These are phyloP conservation scores for Drosophila saltans DNA, from an alignment of 1,140 invertebrate species.

Conservation along the genomic window DNA sequence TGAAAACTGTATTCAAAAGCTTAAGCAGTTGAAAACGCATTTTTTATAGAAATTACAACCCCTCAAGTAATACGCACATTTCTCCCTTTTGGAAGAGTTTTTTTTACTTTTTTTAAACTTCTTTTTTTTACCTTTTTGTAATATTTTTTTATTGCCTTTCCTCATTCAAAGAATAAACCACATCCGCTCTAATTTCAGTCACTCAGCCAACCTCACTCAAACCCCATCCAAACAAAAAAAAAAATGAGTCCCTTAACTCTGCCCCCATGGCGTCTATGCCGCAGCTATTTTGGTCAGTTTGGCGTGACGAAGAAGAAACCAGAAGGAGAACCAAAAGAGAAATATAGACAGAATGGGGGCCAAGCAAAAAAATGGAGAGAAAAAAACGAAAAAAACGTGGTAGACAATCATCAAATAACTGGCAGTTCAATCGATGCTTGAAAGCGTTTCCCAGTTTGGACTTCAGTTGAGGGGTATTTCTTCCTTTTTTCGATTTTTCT, in stretches of 20 bases:
- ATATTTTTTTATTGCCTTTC: slow-evolving; percentile 20
- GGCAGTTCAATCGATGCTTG: slow-evolving; percentile 58
- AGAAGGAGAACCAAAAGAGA: slow-evolving; percentile 11
- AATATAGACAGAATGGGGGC: background rate
- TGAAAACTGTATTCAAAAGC: too few species aligned
- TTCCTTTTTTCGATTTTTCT: background rate
- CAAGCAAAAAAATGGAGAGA: slow-evolving; percentile 18
- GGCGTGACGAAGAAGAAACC: slow-evolving; percentile 39
- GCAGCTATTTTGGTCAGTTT: slow-evolving; percentile 53
- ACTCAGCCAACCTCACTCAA: background rate
- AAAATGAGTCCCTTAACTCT: background rate
- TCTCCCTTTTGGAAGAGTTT: background rate
- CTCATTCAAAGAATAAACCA: slow-evolving; percentile 13
- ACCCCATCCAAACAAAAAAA: background rate
- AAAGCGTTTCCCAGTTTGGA: slow-evolving; percentile 31
- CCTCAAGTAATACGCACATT: too few species aligned
- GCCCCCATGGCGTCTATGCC: slow-evolving; percentile 18
- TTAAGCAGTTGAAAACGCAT: too few species aligned
- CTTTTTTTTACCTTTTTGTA: background rate
- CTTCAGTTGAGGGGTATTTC: slow-evolving; percentile 21
- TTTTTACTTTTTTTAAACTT: background rate
- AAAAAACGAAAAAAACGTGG: slow-evolving; percentile 45
- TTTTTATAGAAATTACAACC: too few species aligned
- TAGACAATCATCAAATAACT: slow-evolving; percentile 60
- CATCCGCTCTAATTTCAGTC: slow-evolving; percentile 46